Evolutionary conservation across 2,888 invertebrate species (phyloP).

Genomic region (Parnassius orleans): DNA sequence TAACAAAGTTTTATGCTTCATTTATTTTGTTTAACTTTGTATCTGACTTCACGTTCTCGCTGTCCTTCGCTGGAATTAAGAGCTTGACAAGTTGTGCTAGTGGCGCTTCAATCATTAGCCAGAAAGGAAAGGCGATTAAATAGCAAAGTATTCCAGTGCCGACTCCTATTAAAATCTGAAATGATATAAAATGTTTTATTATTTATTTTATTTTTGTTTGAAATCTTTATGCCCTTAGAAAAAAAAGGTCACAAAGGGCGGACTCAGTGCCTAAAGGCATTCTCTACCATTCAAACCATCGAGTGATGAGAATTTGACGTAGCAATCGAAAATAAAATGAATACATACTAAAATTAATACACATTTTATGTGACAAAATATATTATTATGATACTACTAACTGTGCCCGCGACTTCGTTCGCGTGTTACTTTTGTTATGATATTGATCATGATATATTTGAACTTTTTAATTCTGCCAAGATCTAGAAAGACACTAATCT

Average conservation of each 20-base stretch:
- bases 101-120: conserved; percentile 2
- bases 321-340: neutral
- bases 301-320: too few relatives aligned
- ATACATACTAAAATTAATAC: neutral
- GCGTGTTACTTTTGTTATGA: too few relatives aligned
- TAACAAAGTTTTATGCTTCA: too few relatives aligned
- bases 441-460: too few relatives aligned
- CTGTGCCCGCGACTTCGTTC: too few relatives aligned
- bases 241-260: neutral
- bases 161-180: neutral
- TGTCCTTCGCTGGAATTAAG: neutral
- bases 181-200: neutral
- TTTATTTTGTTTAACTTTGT: neutral
- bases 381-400: too few relatives aligned
- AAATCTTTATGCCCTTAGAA: neutral
- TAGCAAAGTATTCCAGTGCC: neutral
- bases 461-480: too few relatives aligned
- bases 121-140: neutral
- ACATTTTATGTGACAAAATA: too few relatives aligned
- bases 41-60: too few relatives aligned
- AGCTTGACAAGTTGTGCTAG: neutral
- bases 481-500: too few relatives aligned
- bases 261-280: too few relatives aligned
- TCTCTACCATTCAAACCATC: neutral
- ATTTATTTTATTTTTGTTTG: neutral